phyloP scores from a whole-genome alignment of 2,888 invertebrate genomes.

The Cepaea hortensis region DNA sequence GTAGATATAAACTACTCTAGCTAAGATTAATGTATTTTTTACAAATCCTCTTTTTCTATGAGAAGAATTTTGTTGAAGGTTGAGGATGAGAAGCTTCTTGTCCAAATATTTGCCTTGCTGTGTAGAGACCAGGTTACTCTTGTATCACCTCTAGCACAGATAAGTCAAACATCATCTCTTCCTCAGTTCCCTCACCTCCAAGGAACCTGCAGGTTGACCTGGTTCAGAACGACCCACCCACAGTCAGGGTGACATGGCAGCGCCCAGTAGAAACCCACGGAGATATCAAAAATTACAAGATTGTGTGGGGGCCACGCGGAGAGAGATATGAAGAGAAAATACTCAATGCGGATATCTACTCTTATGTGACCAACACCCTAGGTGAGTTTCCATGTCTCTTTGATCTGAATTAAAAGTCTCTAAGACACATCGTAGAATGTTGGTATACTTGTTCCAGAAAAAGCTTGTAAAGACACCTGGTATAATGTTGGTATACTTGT shows the following conservation, averaged over 20 bases:
- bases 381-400: conserved; percentile 42
- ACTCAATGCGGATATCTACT: conserved; percentile 57
- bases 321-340: conserved; percentile 64
- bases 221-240: conserved; percentile 89
- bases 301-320: conserved; percentile 67
- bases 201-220: conserved; percentile 81
- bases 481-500: too few species aligned
- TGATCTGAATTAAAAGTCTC: neutral
- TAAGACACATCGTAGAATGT: too few species aligned
- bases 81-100: too few species aligned
- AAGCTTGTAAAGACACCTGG: too few species aligned
- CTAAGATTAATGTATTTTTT: too few species aligned
- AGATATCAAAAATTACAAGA: conserved; percentile 76
- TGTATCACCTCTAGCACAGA: neutral
- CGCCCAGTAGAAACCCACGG: conserved; percentile 92
- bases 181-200: conserved; percentile 77
- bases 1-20: too few species aligned
- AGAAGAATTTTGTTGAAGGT: too few species aligned
- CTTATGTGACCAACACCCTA: conserved; percentile 52
- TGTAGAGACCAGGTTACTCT: neutral
- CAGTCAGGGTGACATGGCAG: conserved; percentile 94
- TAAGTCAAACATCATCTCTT: neutral
- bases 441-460: too few species aligned
- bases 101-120: neutral
- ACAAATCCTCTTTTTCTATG: too few species aligned